These are phyloP conservation scores for Pristionchus fissidentatus DNA, from an alignment of 2,888 invertebrate genomes.

Conservation along the genomic window DNA sequence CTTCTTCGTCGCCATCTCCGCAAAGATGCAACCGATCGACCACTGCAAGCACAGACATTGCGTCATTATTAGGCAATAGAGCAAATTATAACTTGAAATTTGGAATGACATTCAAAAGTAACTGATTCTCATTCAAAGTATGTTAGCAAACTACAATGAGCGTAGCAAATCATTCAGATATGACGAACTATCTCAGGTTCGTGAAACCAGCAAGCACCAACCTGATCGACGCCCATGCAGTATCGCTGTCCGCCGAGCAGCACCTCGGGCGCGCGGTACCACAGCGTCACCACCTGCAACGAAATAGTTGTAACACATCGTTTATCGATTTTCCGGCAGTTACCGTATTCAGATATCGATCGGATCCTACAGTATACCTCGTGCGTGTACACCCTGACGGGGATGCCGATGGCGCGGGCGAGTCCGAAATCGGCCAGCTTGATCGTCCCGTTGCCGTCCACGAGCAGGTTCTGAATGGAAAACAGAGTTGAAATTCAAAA, in stretches of 20 bases:
- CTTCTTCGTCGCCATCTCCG: constrained; percentile 85
- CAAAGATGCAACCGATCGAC: constrained; percentile 86
- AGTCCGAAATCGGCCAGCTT: constrained; percentile 98
- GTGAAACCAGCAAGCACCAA: constrained; percentile 82
- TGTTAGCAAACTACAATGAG: too few relatives aligned
- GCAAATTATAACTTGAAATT: background rate
- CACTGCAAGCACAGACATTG: constrained; percentile 71
- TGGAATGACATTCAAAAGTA: too few relatives aligned
- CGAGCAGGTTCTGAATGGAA: constrained; percentile 16
- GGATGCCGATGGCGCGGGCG: constrained; percentile 94
- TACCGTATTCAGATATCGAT: too few relatives aligned
- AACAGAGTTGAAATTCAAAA: background rate
- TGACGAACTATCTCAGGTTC: background rate
- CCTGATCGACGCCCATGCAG: constrained; percentile 92
- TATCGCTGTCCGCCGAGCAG: constrained; percentile 90
- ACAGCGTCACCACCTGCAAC: constrained; percentile 89
- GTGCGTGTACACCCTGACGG: constrained; percentile 94
- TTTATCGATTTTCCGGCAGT: too few relatives aligned
- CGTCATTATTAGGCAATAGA: constrained; percentile 76
- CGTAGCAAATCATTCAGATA: too few relatives aligned
- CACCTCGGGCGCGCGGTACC: constrained; percentile 98
- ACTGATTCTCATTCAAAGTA: too few relatives aligned
- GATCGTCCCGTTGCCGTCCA: constrained; percentile 83
- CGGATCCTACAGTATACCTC: constrained; percentile 80
- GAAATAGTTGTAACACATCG: background rate